These are phyloP conservation scores for Desoria tigrina DNA, from an alignment of 2,888 invertebrate genomes.

Conservation along the genomic window DNA sequence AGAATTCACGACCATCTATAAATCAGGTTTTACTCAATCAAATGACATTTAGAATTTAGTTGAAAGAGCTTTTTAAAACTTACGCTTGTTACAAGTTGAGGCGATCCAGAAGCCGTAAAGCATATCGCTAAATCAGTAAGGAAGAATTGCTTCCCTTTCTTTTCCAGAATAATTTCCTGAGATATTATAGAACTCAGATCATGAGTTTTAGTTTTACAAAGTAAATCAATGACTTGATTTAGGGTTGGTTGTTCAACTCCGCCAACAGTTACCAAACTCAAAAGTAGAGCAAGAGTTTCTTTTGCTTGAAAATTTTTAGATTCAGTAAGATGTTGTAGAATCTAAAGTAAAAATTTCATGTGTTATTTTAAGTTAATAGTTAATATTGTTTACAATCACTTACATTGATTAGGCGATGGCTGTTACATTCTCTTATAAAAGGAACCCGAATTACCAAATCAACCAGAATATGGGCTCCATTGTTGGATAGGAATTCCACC, in stretches of 20 bases:
- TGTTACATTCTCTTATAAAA: slow-evolving; percentile 48
- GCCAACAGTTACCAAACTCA: slow-evolving; percentile 47
- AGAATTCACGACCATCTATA: slow-evolving; percentile 36
- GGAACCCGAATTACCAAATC: slow-evolving; percentile 44
- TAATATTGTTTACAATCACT: background rate
- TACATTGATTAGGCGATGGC: slow-evolving; percentile 44
- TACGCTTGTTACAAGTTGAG: slow-evolving; percentile 26
- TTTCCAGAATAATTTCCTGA: slow-evolving; percentile 35
- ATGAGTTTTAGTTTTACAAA: slow-evolving; percentile 30
- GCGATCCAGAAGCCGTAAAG: slow-evolving; percentile 40
- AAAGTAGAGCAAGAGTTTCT: slow-evolving; percentile 44
- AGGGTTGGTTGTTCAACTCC: slow-evolving; percentile 41
- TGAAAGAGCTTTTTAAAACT: slow-evolving; percentile 1
- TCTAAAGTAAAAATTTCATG: background rate
- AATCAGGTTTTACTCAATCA: no score
- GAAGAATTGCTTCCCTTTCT: slow-evolving; percentile 27
- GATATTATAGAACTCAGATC: slow-evolving; percentile 24
- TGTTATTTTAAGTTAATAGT: no score
- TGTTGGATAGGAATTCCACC: slow-evolving; percentile 44
- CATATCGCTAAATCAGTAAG: slow-evolving; percentile 50
- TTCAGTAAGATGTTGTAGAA: slow-evolving; percentile 29
- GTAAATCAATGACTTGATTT: slow-evolving; percentile 42
- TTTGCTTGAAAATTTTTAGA: slow-evolving; percentile 33
- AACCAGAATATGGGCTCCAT: slow-evolving; percentile 42
- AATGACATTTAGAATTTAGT: background rate